Evolutionary conservation across 2,888 invertebrate species (phyloP).

Genomic region (Stratiomys singularior): DNA sequence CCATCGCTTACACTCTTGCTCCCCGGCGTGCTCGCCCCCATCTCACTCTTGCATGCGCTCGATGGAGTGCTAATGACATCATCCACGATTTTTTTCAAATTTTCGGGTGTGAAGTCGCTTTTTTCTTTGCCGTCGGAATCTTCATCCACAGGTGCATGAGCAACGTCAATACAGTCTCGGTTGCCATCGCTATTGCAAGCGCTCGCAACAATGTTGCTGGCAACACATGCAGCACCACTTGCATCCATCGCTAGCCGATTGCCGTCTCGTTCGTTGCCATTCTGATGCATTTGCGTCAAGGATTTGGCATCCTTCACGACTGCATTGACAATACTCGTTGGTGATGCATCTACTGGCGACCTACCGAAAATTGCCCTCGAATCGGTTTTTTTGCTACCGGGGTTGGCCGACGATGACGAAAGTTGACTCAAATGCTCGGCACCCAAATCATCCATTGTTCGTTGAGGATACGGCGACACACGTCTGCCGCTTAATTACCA

Average conservation of each 20-base stretch:
- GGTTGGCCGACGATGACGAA: slow-evolving; percentile 45
- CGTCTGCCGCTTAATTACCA: background rate
- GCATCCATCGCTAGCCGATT: slow-evolving; percentile 20
- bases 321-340: background rate
- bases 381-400: slow-evolving; percentile 46
- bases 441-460: slow-evolving; percentile 54
- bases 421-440: slow-evolving; percentile 54
- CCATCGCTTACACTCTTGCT: slow-evolving; percentile 41
- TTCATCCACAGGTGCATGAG: slow-evolving; percentile 27
- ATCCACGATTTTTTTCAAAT: slow-evolving; percentile 63
- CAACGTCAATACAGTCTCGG: background rate
- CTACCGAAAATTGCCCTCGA: slow-evolving; percentile 39
- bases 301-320: slow-evolving; percentile 13
- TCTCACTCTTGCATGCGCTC: background rate
- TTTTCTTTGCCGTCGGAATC: slow-evolving; percentile 63
- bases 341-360: background rate
- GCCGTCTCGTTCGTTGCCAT: slow-evolving; percentile 18
- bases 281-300: background rate
- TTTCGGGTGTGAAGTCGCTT: slow-evolving; percentile 64
- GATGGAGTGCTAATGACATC: slow-evolving; percentile 59
- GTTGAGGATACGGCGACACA: background rate
- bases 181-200: background rate
- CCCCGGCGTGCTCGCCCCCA: slow-evolving; percentile 16
- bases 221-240: slow-evolving; percentile 9
- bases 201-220: slow-evolving; percentile 27